Evolutionary conservation across 2,797 vertebrate genomes (phyloP).

Genomic region (Rhinophrynus dorsalis): DNA sequence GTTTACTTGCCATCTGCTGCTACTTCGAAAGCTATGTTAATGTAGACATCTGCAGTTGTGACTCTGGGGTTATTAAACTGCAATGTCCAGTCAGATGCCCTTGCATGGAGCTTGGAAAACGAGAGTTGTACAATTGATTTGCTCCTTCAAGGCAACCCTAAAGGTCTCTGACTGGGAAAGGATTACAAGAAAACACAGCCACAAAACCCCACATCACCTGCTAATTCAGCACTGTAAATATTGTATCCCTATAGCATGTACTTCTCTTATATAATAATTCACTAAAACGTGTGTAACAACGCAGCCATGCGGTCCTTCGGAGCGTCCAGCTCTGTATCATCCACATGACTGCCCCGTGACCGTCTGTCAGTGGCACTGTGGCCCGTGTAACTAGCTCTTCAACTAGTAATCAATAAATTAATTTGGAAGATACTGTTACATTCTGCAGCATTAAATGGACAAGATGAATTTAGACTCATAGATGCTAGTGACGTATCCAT

Average conservation of each 20-base stretch:
- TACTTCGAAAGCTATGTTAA: conserved; percentile 59
- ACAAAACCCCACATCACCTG: too few relatives aligned
- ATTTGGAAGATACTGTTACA: conserved; percentile 17
- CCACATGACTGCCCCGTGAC: too few relatives aligned
- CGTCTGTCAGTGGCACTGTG: too few relatives aligned
- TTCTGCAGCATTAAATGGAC: conserved; percentile 29
- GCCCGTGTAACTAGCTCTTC: too few relatives aligned
- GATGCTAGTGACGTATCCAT: too few relatives aligned
- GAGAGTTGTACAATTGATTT: conserved; percentile 39
- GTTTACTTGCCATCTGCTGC: conserved; percentile 70
- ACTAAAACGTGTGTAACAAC: too few relatives aligned
- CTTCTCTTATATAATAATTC: too few relatives aligned
- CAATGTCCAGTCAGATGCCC: conserved; percentile 62
- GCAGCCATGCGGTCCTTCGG: too few relatives aligned
- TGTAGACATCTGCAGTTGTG: conserved; percentile 66
- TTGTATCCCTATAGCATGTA: neutral
- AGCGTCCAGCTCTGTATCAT: too few relatives aligned
- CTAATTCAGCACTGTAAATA: conserved; percentile 22
- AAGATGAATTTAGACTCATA: conserved; percentile 11
- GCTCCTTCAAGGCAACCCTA: conserved; percentile 12
- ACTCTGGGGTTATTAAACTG: conserved; percentile 58
- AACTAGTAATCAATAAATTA: conserved; percentile 44
- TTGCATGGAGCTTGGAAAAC: conserved; percentile 57
- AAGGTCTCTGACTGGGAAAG: conserved; percentile 7
- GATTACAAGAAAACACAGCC: neutral